These are phyloP conservation scores for Elegia similella DNA, from an alignment of 2,888 invertebrate species.

Conservation along the genomic window DNA sequence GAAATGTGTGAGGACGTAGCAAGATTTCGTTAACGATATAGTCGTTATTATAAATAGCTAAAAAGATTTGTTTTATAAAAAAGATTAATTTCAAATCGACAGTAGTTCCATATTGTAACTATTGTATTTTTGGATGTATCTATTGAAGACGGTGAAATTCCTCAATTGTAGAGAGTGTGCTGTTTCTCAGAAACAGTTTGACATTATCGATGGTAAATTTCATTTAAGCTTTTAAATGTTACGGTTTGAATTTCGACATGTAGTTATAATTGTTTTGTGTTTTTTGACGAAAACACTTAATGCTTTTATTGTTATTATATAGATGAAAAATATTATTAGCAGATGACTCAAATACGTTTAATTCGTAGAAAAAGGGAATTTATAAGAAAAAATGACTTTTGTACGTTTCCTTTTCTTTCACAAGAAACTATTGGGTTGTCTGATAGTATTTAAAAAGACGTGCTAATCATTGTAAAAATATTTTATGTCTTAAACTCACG, in stretches of 20 bases:
- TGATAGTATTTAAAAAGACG: not conserved
- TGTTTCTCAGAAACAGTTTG: not conserved
- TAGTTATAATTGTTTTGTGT: not conserved
- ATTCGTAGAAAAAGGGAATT: too few species aligned
- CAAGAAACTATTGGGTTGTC: not conserved
- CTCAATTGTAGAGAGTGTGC: not conserved
- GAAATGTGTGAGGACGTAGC: not conserved
- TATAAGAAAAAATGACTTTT: too few species aligned
- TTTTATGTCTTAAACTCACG: not conserved
- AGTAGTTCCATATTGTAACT: not conserved
- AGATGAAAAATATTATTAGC: too few species aligned
- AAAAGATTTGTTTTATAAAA: not conserved
- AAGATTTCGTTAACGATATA: not conserved
- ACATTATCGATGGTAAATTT: conserved; percentile 1
- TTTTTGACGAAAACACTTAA: not conserved
- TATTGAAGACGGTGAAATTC: not conserved
- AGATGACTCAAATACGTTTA: too few species aligned
- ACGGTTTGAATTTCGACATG: not conserved
- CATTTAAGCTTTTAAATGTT: not conserved
- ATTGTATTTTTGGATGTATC: not conserved
- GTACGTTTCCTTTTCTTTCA: too few species aligned
- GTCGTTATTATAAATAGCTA: too few species aligned
- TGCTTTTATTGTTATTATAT: too few species aligned
- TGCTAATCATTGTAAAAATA: not conserved
- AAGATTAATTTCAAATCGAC: not conserved